Evolutionary conservation across 1,140 invertebrate genomes (phyloP).

Genomic region (Sinella curviseta): DNA sequence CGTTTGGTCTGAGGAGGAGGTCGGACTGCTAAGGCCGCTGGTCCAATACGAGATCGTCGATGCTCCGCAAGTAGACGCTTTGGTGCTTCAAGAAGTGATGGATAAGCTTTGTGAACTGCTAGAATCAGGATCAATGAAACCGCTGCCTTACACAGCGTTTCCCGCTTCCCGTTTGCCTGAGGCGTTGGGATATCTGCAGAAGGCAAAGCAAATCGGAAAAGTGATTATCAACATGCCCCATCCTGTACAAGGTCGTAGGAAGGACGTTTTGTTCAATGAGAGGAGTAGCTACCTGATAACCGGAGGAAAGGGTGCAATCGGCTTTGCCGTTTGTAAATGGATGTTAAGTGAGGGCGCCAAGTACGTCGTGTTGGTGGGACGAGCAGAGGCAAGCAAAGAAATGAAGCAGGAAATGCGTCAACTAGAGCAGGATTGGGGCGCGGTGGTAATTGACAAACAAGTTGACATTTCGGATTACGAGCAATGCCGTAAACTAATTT

Average conservation of each 20-base stretch:
- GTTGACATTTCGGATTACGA: neutral
- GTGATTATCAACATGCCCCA: neutral
- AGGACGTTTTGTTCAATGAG: neutral
- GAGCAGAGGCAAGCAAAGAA: neutral
- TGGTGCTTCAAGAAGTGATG: neutral
- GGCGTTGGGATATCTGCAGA: neutral
- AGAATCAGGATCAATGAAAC: neutral
- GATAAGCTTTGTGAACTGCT: neutral
- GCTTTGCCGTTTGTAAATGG: no score
- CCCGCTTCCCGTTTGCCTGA: neutral
- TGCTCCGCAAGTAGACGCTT: neutral
- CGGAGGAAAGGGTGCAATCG: neutral
- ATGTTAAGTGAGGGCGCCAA: neutral
- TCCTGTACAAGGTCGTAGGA: neutral
- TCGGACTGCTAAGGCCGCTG: neutral
- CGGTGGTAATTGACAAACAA: neutral
- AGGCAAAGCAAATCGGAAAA: no score
- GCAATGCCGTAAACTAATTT: neutral
- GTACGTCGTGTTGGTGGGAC: neutral
- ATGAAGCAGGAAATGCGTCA: neutral
- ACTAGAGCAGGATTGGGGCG: neutral
- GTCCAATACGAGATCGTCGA: neutral
- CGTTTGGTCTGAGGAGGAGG: neutral
- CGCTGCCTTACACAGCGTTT: neutral
- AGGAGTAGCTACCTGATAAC: slow-evolving; percentile 1